Evolutionary conservation across 2,113 vertebrate genomes (phyloP), one percentile per base, ranked within the genome.

Genomic region (Vimba vimba): DNA sequence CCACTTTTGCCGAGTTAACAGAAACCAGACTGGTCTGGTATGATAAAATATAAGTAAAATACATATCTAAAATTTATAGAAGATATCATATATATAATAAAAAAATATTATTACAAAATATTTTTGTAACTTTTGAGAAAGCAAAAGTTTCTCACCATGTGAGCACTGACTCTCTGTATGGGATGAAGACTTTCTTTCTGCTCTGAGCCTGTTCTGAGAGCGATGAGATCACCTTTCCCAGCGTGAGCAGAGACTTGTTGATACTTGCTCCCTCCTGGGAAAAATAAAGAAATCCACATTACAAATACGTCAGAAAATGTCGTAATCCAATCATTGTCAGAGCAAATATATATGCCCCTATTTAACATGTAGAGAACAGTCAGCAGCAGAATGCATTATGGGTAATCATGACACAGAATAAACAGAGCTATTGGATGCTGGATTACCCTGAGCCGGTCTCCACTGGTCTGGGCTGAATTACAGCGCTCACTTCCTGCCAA

Each of bases 171-270:
- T 99, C 98, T 36, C 98, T 95, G 88, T 99, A 99, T 6, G 98
- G 98, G 89, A 95, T 94, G 74, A 99, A 99, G 88, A 94, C 90
- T 84, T 94, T 97, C 89, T 93, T 97, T 84, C 91, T 94, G 64
- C 89, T 93, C 91, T 91, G 93, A 60, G 93, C 94, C 82, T 96
- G 96, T 30, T 97, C 97, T 4, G 97, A 97, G n/a, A 99, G 95
- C 0, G 97, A 96, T 82, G 96, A 98, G 91, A 99, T 97, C 88
- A 99, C 97, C 84, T 97, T 99, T 84, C 98, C 98, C 83, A 99
- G 92, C 1, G 98, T 98, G 12, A 99, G 91, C 89, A 99, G 91
- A 27, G 98, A 99, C 91, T 97, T 99, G 92, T 99, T 99, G 91
- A 99, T 99, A 91, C 97, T 99, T 17, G 93, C 96, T 11, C 97